phyloP scores from a whole-genome alignment of 2,113 vertebrate genomes.

The Phodopus roborovskii region DNA sequence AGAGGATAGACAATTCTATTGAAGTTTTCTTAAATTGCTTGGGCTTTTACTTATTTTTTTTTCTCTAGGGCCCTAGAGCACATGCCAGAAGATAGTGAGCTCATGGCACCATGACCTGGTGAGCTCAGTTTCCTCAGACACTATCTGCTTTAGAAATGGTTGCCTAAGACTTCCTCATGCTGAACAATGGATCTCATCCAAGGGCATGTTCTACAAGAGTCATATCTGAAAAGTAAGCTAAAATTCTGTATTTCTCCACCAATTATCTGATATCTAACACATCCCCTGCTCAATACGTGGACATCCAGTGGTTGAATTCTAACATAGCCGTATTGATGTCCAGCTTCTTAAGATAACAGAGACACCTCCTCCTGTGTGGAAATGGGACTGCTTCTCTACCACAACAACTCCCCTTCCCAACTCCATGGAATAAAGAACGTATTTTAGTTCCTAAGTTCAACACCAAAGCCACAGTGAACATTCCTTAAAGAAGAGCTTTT shows the following conservation, averaged over 20 bases:
- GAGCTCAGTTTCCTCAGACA: not conserved
- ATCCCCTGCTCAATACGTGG: not conserved
- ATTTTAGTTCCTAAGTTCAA: not conserved
- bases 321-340: not conserved
- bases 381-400: not conserved
- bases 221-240: not conserved
- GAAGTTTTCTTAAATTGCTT: not conserved
- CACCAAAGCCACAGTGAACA: not conserved
- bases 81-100: not conserved
- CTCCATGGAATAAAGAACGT: not conserved
- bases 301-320: not conserved
- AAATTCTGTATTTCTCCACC: not conserved
- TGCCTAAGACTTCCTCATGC: not conserved
- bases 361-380: not conserved
- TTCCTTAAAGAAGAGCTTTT: not conserved
- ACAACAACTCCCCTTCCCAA: not conserved
- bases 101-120: not conserved
- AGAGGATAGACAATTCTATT: not conserved
- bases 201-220: not conserved
- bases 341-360: not conserved
- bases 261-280: not conserved
- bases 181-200: not conserved
- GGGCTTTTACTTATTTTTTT: not conserved
- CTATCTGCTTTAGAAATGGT: not conserved
- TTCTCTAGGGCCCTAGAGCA: not conserved